Evolutionary conservation across 2,797 vertebrate genomes (phyloP).

Genomic region (Holocentrus rufus): DNA sequence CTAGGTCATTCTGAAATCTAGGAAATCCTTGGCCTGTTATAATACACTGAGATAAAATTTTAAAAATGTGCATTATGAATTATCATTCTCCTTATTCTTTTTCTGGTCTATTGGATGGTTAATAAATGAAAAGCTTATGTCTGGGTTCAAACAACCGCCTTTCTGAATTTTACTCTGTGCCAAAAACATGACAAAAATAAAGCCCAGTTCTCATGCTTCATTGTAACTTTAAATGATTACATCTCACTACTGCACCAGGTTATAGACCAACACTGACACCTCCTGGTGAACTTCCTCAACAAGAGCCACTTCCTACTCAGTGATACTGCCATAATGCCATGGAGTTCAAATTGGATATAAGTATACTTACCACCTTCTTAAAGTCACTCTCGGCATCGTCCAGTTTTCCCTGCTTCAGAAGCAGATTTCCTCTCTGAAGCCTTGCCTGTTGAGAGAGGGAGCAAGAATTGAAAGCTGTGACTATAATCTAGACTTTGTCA

Average conservation of each 20-base stretch:
- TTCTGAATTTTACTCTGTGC: neutral
- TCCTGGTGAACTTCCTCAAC: slow-evolving; percentile 51
- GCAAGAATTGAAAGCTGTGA: neutral
- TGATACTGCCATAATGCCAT: neutral
- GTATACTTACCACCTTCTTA: slow-evolving; percentile 89
- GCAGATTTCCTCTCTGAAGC: slow-evolving; percentile 92
- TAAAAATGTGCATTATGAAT: too few species aligned
- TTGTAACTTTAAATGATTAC: neutral
- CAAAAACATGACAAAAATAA: neutral
- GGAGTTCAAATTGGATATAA: slow-evolving; percentile 3
- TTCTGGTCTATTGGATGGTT: too few species aligned
- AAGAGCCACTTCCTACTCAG: neutral
- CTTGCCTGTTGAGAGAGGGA: slow-evolving; percentile 83
- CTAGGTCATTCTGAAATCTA: too few species aligned
- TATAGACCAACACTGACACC: slow-evolving; percentile 68
- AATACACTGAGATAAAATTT: too few species aligned
- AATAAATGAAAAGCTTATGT: too few species aligned
- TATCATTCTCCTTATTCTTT: too few species aligned
- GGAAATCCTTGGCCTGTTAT: too few species aligned
- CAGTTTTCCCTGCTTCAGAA: slow-evolving; percentile 94
- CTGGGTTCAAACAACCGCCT: too few species aligned
- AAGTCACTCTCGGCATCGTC: slow-evolving; percentile 97
- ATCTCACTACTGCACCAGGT: neutral
- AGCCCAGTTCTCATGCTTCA: neutral
- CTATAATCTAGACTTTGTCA: slow-evolving; percentile 14